These are phyloP conservation scores for Lutjanus erythropterus DNA, from an alignment of 2,113 vertebrate species.

Conservation along the genomic window DNA sequence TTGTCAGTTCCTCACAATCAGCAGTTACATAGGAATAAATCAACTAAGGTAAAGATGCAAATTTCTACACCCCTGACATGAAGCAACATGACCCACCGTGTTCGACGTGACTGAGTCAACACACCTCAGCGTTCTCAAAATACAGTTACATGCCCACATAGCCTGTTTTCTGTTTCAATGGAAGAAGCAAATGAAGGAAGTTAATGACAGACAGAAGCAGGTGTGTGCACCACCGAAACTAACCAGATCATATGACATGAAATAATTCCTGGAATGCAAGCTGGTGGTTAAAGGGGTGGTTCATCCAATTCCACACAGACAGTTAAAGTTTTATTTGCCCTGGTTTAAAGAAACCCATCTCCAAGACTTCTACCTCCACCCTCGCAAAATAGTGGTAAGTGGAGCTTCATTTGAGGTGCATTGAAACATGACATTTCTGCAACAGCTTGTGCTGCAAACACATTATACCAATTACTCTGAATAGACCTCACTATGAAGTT, in stretches of 20 bases:
- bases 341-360: not conserved
- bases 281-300: not conserved
- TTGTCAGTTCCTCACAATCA: not conserved
- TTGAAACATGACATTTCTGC: not conserved
- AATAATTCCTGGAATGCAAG: not conserved
- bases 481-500: not conserved
- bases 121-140: not conserved
- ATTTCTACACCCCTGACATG: not conserved
- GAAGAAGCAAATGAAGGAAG: not conserved
- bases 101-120: not conserved
- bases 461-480: not conserved
- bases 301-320: not conserved
- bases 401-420: not conserved
- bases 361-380: too few species aligned
- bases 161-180: not conserved
- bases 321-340: not conserved
- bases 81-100: not conserved
- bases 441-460: not conserved
- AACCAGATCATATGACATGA: not conserved
- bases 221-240: not conserved
- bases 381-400: not conserved
- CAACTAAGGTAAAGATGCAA: not conserved
- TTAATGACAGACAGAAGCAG: not conserved
- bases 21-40: not conserved
- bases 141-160: not conserved